Evolutionary conservation across 1,140 invertebrate species (phyloP).

Genomic region (Sesamia nonagrioides): DNA sequence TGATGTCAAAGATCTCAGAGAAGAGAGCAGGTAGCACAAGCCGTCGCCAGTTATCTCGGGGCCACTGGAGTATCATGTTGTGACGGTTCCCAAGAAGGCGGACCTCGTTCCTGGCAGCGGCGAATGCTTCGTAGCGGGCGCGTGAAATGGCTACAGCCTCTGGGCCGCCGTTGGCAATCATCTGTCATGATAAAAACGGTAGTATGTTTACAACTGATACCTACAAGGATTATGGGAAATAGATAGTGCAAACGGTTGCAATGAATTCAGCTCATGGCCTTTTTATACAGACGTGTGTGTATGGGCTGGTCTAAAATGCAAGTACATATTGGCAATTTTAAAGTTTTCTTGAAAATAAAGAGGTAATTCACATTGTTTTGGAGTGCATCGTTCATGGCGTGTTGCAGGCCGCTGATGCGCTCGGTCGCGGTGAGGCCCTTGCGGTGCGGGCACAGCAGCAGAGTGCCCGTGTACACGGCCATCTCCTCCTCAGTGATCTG

Average conservation of each 20-base stretch:
- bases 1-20: slow-evolving; percentile 99
- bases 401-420: slow-evolving; percentile 91
- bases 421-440: slow-evolving; percentile 94
- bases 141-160: slow-evolving; percentile 61
- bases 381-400: slow-evolving; percentile 95
- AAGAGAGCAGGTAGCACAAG: slow-evolving; percentile 96
- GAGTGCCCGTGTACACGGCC: slow-evolving; percentile 95
- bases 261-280: too few species aligned
- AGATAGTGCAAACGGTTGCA: too few species aligned
- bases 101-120: slow-evolving; percentile 93
- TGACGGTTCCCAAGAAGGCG: slow-evolving; percentile 94
- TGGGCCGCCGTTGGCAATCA: slow-evolving; percentile 23
- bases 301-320: too few species aligned
- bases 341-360: too few species aligned
- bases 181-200: slow-evolving; percentile 10
- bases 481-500: slow-evolving; percentile 96
- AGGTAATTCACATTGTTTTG: slow-evolving; percentile 90
- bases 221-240: too few species aligned
- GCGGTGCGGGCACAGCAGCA: slow-evolving; percentile 94
- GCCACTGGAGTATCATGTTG: slow-evolving; percentile 96
- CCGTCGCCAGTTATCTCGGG: slow-evolving; percentile 95
- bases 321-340: too few species aligned
- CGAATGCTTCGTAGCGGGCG: slow-evolving; percentile 90
- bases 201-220: too few species aligned
- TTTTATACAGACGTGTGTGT: too few species aligned